These are phyloP conservation scores for Sesia bembeciformis DNA, from an alignment of 2,888 invertebrate species.

Conservation along the genomic window DNA sequence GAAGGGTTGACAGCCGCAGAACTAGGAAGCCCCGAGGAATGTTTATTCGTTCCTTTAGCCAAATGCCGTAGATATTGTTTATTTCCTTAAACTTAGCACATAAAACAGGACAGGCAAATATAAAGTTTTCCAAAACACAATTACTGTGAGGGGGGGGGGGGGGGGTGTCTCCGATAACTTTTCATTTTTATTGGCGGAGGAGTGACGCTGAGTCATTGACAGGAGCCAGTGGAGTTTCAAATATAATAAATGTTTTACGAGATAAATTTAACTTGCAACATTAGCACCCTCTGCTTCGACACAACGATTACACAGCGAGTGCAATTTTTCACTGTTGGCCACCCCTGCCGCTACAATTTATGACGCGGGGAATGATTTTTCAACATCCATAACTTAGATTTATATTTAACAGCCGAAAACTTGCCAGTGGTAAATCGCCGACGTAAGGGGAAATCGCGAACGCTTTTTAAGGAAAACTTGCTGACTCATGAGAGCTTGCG, in stretches of 20 bases:
- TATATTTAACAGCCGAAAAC: conserved; percentile 55
- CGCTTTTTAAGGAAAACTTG: conserved; percentile 7
- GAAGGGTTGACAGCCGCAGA: neutral
- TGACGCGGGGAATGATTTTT: conserved; percentile 66
- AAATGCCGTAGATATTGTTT: no score
- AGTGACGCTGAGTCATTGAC: conserved; percentile 28
- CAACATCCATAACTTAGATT: conserved; percentile 63
- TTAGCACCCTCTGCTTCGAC: conserved; percentile 62
- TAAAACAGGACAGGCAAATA: no score
- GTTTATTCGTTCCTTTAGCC: no score
- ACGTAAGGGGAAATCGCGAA: conserved; percentile 14
- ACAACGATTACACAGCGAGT: conserved; percentile 54
- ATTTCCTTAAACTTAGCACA: no score
- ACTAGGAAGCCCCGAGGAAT: neutral
- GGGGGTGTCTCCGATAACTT: conserved; percentile 18
- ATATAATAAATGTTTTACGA: conserved; percentile 59
- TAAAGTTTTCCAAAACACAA: neutral
- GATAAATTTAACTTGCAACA: conserved; percentile 62
- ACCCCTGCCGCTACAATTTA: conserved; percentile 61
- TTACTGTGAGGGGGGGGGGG: neutral
- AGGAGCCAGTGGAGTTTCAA: conserved; percentile 22
- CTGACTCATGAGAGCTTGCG: conserved; percentile 8
- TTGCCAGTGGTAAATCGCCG: conserved; percentile 36
- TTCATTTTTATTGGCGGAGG: conserved; percentile 19
- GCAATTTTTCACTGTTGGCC: conserved; percentile 64